phyloP scores from a whole-genome alignment of 2,888 invertebrate species.

The Penaeus monodon region DNA sequence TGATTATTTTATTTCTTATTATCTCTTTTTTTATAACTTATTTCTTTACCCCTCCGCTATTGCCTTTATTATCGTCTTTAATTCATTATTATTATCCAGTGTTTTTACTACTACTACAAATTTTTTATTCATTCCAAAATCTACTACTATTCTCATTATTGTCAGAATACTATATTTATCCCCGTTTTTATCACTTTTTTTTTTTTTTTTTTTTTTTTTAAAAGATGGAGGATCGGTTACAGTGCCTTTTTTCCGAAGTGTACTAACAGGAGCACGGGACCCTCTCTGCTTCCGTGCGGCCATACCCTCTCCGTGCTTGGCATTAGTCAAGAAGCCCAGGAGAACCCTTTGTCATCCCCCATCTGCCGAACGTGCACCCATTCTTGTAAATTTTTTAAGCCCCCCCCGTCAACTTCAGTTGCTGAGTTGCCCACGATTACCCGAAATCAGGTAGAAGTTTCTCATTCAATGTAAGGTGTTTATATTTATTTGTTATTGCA shows the following conservation, averaged over 20 bases:
- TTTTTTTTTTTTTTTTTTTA: neutral
- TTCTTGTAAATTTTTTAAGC: constrained; percentile 7
- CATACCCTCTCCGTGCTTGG: constrained; percentile 76
- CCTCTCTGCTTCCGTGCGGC: constrained; percentile 81
- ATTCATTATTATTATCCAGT: too few species aligned
- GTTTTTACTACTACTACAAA: too few species aligned
- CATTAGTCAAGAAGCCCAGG: neutral
- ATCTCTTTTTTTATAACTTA: too few species aligned
- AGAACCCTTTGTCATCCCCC: constrained; percentile 13
- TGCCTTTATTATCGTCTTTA: too few species aligned
- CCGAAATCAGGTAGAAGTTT: constrained; percentile 13
- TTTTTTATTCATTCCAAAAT: neutral
- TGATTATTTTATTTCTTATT: too few species aligned
- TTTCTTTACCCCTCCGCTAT: too few species aligned
- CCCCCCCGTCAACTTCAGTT: constrained; percentile 30
- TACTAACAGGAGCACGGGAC: constrained; percentile 66
- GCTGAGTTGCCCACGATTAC: constrained; percentile 25
- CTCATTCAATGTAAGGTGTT: too few species aligned
- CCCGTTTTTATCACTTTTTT: neutral
- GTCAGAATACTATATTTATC: too few species aligned
- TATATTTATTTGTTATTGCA: too few species aligned
- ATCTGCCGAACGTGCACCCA: constrained; percentile 18
- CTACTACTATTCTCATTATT: neutral
- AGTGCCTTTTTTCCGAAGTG: constrained; percentile 30
- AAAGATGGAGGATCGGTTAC: constrained; percentile 23